Evolutionary conservation across 2,888 invertebrate genomes (phyloP).

Genomic region (Mylabris sibirica): DNA sequence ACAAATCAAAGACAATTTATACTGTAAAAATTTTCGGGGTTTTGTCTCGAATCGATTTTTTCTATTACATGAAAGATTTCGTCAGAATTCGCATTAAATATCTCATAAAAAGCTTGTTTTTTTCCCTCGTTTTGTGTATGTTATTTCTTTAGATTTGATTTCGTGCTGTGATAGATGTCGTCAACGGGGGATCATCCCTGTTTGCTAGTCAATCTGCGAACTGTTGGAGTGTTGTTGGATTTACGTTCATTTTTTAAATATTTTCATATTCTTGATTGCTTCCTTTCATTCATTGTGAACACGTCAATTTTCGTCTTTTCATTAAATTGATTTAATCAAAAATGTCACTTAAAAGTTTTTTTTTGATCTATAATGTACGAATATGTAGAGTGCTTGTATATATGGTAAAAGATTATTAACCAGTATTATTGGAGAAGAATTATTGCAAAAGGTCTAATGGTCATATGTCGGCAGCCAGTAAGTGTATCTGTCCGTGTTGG

Average conservation of each 20-base stretch:
- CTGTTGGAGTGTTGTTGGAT: conserved; percentile 2
- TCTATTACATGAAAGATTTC: conserved; percentile 2
- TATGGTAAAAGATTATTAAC: not conserved
- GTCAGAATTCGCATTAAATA: conserved; percentile 4
- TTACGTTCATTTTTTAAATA: conserved; percentile 1
- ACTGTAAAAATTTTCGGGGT: not conserved
- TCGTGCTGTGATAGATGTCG: not conserved
- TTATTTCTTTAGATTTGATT: not conserved
- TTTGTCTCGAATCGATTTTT: not conserved
- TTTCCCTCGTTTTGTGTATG: not conserved
- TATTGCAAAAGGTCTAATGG: conserved; percentile 26
- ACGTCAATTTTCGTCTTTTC: not conserved
- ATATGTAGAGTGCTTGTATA: not conserved
- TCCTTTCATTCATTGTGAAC: not conserved
- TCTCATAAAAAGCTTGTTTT: conserved; percentile 4
- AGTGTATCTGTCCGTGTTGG: conserved; percentile 46
- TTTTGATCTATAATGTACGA: not conserved
- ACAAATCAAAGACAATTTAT: not conserved
- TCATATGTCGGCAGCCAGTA: conserved; percentile 36
- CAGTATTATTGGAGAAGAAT: not conserved
- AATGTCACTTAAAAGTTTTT: not conserved
- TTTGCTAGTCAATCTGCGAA: conserved; percentile 7
- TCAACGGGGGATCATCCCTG: not conserved
- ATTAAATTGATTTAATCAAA: conserved; percentile 16
- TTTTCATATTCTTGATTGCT: not conserved